These are phyloP conservation scores for Scomberomorus guttatus DNA, from an alignment of 2,797 vertebrate genomes.

Conservation along the genomic window DNA sequence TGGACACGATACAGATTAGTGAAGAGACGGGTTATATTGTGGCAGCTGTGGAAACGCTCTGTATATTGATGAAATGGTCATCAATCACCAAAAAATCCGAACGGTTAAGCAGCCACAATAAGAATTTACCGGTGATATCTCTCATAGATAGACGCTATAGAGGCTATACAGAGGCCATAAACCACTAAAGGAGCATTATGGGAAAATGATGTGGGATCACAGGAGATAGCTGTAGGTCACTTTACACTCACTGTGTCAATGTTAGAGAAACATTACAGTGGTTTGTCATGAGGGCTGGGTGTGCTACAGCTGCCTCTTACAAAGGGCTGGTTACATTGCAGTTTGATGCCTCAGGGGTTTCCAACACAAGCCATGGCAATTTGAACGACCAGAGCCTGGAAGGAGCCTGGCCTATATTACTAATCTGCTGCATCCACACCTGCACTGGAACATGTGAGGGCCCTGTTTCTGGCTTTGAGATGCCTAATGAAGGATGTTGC, in stretches of 20 bases:
- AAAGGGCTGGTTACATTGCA: slow-evolving; percentile 25
- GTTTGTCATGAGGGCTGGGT: slow-evolving; percentile 7
- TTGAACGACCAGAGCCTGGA: neutral
- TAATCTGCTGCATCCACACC: slow-evolving; percentile 12
- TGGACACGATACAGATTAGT: slow-evolving; percentile 33
- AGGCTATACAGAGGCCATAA: neutral
- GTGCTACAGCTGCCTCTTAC: slow-evolving; percentile 35
- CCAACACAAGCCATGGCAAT: slow-evolving; percentile 13
- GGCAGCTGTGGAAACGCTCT: slow-evolving; percentile 7
- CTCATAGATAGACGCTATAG: neutral
- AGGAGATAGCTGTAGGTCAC: neutral
- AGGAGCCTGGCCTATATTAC: neutral
- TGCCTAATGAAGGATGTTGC: slow-evolving; percentile 17
- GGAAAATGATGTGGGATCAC: neutral
- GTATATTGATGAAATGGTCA: neutral
- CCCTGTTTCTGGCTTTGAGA: slow-evolving; percentile 7
- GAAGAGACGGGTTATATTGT: neutral
- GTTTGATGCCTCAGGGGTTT: slow-evolving; percentile 29
- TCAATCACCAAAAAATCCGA: neutral
- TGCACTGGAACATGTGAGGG: slow-evolving; percentile 24
- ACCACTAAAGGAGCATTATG: slow-evolving; percentile 11
- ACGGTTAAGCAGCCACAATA: neutral
- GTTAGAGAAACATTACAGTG: neutral
- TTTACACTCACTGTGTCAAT: slow-evolving; percentile 4
- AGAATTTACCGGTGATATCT: neutral